A percentile compares a stretch with the other conserved stretches of the same genome.
These are phyloP conservation scores for Drosophila sordidapex DNA, from an alignment of 2,888 invertebrate species.

Conservation along the genomic window DNA sequence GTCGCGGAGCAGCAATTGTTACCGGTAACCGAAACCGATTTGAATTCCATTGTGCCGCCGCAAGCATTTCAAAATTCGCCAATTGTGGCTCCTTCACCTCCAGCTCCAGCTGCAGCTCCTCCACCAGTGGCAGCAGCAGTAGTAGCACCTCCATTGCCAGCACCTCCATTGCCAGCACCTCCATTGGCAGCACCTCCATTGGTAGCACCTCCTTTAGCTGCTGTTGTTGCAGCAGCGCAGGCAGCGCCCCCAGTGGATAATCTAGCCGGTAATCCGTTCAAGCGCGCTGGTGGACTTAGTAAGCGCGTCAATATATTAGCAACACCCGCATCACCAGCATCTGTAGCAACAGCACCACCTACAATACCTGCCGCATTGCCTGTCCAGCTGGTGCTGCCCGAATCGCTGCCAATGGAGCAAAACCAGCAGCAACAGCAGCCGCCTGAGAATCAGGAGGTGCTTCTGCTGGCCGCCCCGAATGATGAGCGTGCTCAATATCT, in stretches of 20 bases:
- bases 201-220: not conserved
- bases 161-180: not conserved
- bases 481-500: conserved; percentile 91
- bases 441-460: conserved; percentile 86
- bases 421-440: conserved; percentile 55
- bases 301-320: conserved; percentile 84
- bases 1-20: conserved; percentile 22
- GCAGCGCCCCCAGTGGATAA: conserved; percentile 16
- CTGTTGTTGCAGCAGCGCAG: not conserved
- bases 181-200: conserved; percentile 2
- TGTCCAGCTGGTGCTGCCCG: conserved; percentile 29
- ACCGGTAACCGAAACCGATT: conserved; percentile 50
- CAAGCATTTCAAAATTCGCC: conserved; percentile 66
- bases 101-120: not conserved
- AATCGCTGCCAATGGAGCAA: conserved; percentile 85
- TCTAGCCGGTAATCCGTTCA: conserved; percentile 80
- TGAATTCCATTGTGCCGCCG: conserved; percentile 71
- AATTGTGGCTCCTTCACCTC: conserved; percentile 23
- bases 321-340: conserved; percentile 73
- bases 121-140: conserved; percentile 1
- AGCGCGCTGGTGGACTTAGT: conserved; percentile 74
- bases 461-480: conserved; percentile 85
- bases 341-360: conserved; percentile 19
- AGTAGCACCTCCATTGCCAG: not conserved
- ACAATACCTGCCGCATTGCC: conserved; percentile 5